These are phyloP conservation scores for Tenrec ecaudatus DNA, from an alignment of 2,113 vertebrate species.

Conservation along the genomic window DNA sequence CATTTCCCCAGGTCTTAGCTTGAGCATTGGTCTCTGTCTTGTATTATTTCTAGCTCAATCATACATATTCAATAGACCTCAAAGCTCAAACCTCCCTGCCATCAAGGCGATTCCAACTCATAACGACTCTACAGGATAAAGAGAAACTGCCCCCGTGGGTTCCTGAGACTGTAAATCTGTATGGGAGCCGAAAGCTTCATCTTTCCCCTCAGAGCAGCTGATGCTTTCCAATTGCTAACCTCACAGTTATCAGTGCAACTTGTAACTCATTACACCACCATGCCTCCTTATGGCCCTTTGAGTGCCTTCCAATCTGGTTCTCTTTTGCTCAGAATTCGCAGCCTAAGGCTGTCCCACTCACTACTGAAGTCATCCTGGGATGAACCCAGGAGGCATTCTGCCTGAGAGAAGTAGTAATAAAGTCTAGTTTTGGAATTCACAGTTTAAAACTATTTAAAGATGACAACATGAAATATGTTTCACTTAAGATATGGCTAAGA, in stretches of 20 bases:
- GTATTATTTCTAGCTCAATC: neutral
- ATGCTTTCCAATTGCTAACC: no score
- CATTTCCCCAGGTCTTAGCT: neutral
- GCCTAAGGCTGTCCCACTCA: neutral
- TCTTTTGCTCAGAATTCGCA: neutral
- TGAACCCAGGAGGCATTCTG: neutral
- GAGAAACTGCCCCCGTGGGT: no score
- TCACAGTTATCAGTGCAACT: no score
- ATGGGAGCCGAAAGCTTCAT: no score
- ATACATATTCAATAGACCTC: neutral
- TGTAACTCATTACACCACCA: no score
- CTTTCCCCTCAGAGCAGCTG: no score
- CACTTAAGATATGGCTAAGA: neutral
- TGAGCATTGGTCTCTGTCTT: slow-evolving; percentile 12
- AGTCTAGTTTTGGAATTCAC: neutral
- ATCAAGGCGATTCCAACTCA: no score
- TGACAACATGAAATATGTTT: slow-evolving; percentile 41
- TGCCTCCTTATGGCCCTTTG: no score
- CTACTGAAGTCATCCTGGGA: neutral
- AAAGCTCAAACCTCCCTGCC: no score
- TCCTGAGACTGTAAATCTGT: no score
- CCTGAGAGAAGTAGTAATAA: neutral
- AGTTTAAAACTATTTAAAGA: slow-evolving; percentile 47
- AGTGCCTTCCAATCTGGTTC: neutral
- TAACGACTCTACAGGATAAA: no score